Base-by-base conservation (phyloP, 2,113 vertebrate species). In the Nothoprocta perdicaria region DNA sequence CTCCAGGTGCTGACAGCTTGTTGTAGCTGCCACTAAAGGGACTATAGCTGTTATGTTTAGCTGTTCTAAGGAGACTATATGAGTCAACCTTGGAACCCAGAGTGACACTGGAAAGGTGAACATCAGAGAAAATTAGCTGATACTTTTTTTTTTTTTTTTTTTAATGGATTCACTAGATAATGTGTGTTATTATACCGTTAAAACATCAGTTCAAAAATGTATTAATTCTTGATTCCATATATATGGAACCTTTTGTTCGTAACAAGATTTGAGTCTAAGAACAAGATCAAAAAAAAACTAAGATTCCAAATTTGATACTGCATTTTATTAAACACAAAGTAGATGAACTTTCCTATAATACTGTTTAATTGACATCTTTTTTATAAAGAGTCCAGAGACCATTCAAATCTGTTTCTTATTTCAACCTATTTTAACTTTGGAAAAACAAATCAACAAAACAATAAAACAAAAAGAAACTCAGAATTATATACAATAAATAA, bases 391-490 rank as follows among this genome's bases (percentile, higher is more conserved):
- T 0, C 4, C 60, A 9, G 11, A 77, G 60, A 2, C 1, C 12
- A 43, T 40, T 84, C 22, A 53, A 4, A 14, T 63, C 45, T 55
- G 6, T 78, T 18, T 8, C 23, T 65, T 68, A 35, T 72, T 75
- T 91, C 18, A 57, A 46, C 12, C 3, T 1, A 21, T 53, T 65
- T 86, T 78, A 11, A 52, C 80, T 81, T 43, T 48, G 14, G 24
- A n/a, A 10, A 10, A 23, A 67, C 31, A 55, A 61, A 45, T 10
- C 6, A 4, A 15, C 31, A 55, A 61, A 45, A 13, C 6, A 4
- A 15, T 1, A 38, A 27, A 53, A 75, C 60, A 71, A 29, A 38
- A 24, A 0, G 2, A 21, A 2, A 0, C 1, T 2, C 14, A 73
- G 23, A 41, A 69, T 72, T 80, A 46, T 73, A 22, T 76, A 10